Evolutionary conservation across 2,797 vertebrate species (phyloP).

Genomic region (Orientallactaga sibirica): DNA sequence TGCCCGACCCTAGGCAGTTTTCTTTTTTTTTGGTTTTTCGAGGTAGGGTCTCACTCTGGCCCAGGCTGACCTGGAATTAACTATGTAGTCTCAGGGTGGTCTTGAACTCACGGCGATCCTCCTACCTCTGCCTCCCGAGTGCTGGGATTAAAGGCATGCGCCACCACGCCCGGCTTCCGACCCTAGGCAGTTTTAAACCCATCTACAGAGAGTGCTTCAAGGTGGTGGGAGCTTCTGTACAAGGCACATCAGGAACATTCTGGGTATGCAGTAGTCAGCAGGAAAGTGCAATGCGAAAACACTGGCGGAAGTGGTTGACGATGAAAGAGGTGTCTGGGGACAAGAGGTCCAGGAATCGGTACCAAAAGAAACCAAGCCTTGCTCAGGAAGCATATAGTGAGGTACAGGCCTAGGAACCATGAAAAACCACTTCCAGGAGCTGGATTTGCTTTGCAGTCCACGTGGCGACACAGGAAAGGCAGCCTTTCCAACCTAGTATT

Average conservation of each 20-base stretch:
- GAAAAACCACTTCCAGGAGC: neutral
- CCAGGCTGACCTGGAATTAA: too few species aligned
- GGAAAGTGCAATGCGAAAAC: neutral
- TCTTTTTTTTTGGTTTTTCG: too few species aligned
- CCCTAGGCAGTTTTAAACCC: neutral
- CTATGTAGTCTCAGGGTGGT: too few species aligned
- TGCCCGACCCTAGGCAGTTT: neutral
- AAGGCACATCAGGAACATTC: neutral
- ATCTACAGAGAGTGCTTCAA: neutral
- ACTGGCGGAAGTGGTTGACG: neutral
- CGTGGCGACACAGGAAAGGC: neutral
- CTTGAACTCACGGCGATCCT: too few species aligned
- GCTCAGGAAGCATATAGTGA: neutral
- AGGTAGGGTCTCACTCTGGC: too few species aligned
- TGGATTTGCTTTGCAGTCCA: neutral
- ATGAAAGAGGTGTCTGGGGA: neutral
- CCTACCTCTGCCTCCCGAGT: too few species aligned
- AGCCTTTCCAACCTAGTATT: conserved; percentile 47
- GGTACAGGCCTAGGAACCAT: neutral
- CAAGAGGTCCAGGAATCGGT: neutral
- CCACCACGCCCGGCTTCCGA: too few species aligned
- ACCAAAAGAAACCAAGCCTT: neutral
- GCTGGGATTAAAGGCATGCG: too few species aligned
- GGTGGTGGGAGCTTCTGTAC: neutral
- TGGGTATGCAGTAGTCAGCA: neutral